These are phyloP conservation scores for Zhuqinia jingwanae DNA, from an alignment of 2,888 invertebrate genomes.

Conservation along the genomic window DNA sequence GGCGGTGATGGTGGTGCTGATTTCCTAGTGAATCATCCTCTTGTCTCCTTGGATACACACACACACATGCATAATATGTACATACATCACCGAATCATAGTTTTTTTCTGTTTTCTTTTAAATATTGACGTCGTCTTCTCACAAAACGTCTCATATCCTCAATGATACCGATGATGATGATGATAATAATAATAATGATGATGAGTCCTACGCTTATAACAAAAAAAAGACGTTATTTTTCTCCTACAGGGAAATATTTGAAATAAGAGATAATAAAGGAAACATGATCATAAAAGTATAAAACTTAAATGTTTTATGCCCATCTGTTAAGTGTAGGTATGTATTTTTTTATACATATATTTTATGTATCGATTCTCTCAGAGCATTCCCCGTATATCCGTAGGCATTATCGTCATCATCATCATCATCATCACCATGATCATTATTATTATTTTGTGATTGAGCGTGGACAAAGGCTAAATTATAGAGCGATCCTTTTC, in stretches of 20 bases:
- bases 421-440: not conserved
- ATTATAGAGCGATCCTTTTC: constrained; percentile 61
- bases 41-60: not conserved
- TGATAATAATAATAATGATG: not conserved
- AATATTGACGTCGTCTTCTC: constrained; percentile 48
- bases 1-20: not conserved
- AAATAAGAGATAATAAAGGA: not conserved
- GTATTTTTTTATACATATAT: no score
- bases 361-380: constrained; percentile 5
- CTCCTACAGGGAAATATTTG: not conserved
- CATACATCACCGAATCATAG: not conserved
- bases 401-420: not conserved
- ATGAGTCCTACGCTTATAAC: not conserved
- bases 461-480: constrained; percentile 69
- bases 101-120: no score
- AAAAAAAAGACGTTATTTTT: no score
- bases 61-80: not conserved
- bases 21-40: not conserved
- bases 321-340: no score
- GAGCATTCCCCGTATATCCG: not conserved
- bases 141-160: not conserved
- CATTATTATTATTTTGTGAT: constrained; percentile 40
- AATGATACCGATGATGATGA: constrained; percentile 8
- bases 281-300: constrained; percentile 1
- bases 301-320: not conserved